Evolutionary conservation across 2,888 invertebrate species (phyloP), one percentile per base, ranked within the genome.

Genomic region (Drosophila neotestacea): DNA sequence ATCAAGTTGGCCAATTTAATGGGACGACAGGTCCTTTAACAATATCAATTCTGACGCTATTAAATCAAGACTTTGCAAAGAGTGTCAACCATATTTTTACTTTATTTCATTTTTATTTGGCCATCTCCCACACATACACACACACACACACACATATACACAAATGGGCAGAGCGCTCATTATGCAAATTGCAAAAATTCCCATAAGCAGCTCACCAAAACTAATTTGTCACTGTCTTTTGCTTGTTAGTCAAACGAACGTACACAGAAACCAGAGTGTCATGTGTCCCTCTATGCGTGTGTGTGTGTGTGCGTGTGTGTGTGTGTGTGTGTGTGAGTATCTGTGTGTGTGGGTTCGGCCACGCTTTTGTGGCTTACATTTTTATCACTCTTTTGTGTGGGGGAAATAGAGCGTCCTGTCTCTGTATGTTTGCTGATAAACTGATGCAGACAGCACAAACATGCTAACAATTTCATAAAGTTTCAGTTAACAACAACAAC

Each of bases 161-260:
- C 46, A 54, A 39, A 59, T 48, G 44, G 42, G 36, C 36, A 46
- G 46, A 38, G 71, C 65, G 75, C 77, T 86, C 88, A 86, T 89
- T 86, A 89, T 88, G 88, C 80, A 86, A 89, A 88, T 89, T 88
- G 81, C 86, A 80, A 71, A 81, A 89, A 87, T 84, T 81, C 84
- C 81, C 87, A 88, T 86, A 88, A 86, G 85, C 83, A 88, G 90
- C 88, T 85, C 80, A 75, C 81, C 89, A 88, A 80, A 86, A 88
- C 85, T 88, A 88, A 86, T 86, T 86, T 86, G 85, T 86, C 89
- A 86, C 88, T 89, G 85, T 86, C 85, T 82, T 85, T 73, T 68
- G 83, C 88, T 86, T 88, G 88, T 86, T 89, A 89, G 89, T 82
- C 82, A 85, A 85, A 88, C 82, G 79, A 69, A 70, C 48, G 68